Conservation (phyloP, 2,113 vertebrate genomes). For the Toxotes jaculatrix region DNA sequence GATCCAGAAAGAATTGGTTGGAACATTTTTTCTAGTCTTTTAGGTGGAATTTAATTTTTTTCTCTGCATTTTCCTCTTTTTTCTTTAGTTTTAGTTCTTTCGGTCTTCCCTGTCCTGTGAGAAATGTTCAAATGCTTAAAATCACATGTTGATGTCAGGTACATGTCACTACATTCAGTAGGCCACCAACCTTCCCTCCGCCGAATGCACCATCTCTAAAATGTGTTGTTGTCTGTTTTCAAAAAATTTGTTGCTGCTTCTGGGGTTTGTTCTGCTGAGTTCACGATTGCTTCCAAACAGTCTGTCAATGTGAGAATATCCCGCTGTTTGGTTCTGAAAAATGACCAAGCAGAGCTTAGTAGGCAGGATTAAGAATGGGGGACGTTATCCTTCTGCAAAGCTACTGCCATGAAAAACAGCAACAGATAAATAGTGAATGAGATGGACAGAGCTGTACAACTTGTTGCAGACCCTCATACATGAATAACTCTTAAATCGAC, state of each 20-base stretch:
- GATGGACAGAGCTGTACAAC: too few species aligned
- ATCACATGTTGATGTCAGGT: too few species aligned
- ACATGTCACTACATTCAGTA: too few species aligned
- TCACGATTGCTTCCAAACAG: constrained; percentile 3
- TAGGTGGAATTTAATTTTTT: not conserved
- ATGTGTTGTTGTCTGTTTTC: not conserved
- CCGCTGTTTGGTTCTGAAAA: not conserved
- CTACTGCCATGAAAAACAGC: too few species aligned
- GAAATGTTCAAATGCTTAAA: too few species aligned
- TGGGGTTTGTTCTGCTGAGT: not conserved
- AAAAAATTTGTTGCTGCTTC: not conserved
- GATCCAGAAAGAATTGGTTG: not conserved
- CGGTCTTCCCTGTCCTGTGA: not conserved
- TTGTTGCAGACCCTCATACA: too few species aligned
- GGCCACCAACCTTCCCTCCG: too few species aligned
- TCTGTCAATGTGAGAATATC: not conserved
- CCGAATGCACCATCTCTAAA: not conserved
- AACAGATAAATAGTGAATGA: too few species aligned
- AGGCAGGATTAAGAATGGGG: too few species aligned
- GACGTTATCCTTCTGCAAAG: too few species aligned
- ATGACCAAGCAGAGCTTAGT: too few species aligned
- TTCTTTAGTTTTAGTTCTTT: not conserved
- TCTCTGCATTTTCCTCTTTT: not conserved
- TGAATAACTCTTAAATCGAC: too few species aligned
- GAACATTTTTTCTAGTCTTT: not conserved